A percentile compares a stretch with the other conserved stretches of the same genome.
These are phyloP conservation scores for Hycleus phaleratus DNA, from an alignment of 1,140 invertebrate genomes.

Conservation along the genomic window DNA sequence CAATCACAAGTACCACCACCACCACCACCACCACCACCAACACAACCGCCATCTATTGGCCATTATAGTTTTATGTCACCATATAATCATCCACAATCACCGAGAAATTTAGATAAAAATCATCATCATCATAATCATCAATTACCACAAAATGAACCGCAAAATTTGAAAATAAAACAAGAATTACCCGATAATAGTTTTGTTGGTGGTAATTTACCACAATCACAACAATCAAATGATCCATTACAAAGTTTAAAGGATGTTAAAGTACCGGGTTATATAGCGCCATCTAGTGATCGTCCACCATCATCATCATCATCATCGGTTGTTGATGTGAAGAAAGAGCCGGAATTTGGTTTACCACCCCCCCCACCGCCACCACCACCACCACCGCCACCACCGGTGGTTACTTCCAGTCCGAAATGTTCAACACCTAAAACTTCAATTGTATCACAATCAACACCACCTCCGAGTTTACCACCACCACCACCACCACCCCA, in stretches of 20 bases:
- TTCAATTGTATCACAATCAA: constrained; percentile 18
- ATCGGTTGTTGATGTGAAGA: constrained; percentile 50
- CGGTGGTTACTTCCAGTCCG: no score
- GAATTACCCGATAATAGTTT: constrained; percentile 50
- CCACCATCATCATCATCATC: constrained; percentile 29
- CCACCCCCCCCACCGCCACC: no score
- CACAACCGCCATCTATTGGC: constrained; percentile 27
- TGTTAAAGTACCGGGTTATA: constrained; percentile 72
- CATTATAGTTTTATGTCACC: constrained; percentile 48
- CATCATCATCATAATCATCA: constrained; percentile 1
- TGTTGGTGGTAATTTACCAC: constrained; percentile 2
- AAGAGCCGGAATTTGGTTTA: constrained; percentile 49
- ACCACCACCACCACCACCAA: constrained; percentile 34
- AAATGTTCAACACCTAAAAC: constrained; percentile 35
- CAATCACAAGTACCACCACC: constrained; percentile 34
- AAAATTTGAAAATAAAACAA: constrained; percentile 73
- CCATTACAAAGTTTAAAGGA: constrained; percentile 70
- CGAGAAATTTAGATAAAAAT: constrained; percentile 23
- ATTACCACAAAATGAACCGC: constrained; percentile 50
- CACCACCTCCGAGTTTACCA: constrained; percentile 36
- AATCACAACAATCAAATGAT: constrained; percentile 52
- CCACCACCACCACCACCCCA: constrained; percentile 43
- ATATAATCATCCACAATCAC: constrained; percentile 23
- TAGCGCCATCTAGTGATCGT: constrained; percentile 31
- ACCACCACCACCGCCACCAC: no score